These are phyloP conservation scores for Todus mexicanus DNA, from an alignment of 2,797 vertebrate species.

Conservation along the genomic window DNA sequence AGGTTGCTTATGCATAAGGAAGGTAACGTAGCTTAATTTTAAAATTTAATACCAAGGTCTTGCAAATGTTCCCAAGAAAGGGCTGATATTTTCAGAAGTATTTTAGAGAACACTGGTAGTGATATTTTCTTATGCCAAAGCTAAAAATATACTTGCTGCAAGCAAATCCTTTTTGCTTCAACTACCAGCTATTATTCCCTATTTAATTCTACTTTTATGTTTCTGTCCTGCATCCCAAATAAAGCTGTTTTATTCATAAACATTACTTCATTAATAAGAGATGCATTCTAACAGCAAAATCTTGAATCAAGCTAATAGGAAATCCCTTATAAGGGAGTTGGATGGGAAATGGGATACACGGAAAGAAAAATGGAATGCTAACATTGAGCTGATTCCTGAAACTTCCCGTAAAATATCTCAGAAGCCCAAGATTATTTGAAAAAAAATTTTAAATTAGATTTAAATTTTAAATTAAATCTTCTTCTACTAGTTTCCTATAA, in stretches of 20 bases:
- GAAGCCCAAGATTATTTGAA: neutral
- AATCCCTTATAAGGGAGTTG: neutral
- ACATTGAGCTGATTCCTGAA: neutral
- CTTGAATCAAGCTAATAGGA: neutral
- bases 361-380: neutral
- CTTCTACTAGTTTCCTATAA: neutral
- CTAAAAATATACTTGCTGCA: neutral
- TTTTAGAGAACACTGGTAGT: neutral
- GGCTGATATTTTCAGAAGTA: slow-evolving; percentile 23
- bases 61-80: slow-evolving; percentile 1
- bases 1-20: slow-evolving; percentile 1
- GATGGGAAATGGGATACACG: neutral
- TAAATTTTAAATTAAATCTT: neutral
- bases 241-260: neutral
- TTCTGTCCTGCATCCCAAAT: neutral
- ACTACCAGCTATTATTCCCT: neutral
- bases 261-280: neutral
- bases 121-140: neutral
- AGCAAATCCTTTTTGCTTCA: neutral
- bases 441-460: neutral
- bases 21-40: slow-evolving; percentile 1
- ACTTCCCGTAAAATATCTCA: neutral
- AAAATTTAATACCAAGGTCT: slow-evolving; percentile 15
- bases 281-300: neutral
- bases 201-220: neutral